Evolutionary conservation across 2,888 invertebrate genomes (phyloP).

Genomic region (Cacoxenus indagator): DNA sequence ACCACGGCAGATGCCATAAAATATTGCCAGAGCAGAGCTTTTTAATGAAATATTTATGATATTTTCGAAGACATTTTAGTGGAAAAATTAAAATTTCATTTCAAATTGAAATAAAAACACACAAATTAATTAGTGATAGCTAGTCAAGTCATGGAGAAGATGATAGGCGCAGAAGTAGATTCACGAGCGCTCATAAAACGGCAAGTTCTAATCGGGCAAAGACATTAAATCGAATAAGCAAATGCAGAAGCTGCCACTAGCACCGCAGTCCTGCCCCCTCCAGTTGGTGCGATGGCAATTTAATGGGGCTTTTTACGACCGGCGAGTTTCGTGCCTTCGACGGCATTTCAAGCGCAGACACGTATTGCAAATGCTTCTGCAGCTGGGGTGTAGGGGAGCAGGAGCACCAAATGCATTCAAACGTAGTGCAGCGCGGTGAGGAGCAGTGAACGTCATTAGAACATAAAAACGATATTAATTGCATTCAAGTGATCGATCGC

Average conservation of each 20-base stretch:
- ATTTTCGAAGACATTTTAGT: constrained; percentile 41
- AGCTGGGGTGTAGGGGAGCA: too few relatives aligned
- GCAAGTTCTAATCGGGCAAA: constrained; percentile 47
- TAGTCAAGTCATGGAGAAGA: not conserved
- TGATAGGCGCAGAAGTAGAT: constrained; percentile 46
- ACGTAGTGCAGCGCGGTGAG: constrained; percentile 65
- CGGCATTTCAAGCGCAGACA: constrained; percentile 54
- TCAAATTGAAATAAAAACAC: constrained; percentile 59
- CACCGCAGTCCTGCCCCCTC: constrained; percentile 39
- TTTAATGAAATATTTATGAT: constrained; percentile 56
- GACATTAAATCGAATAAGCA: too few relatives aligned
- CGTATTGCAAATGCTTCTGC: not conserved
- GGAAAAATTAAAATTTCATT: constrained; percentile 31
- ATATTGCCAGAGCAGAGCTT: not conserved
- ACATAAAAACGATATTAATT: constrained; percentile 67
- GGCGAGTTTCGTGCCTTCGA: constrained; percentile 66
- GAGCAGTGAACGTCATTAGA: constrained; percentile 68
- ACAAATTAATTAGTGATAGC: constrained; percentile 50
- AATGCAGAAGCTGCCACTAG: not conserved
- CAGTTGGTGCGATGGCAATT: constrained; percentile 63
- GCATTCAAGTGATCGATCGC: constrained; percentile 51
- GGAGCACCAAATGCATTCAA: constrained; percentile 59
- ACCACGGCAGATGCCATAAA: not conserved
- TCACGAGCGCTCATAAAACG: constrained; percentile 39
- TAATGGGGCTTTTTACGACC: constrained; percentile 69